phyloP scores from a whole-genome alignment of 2,888 invertebrate genomes.

The Coelinius sp. region DNA sequence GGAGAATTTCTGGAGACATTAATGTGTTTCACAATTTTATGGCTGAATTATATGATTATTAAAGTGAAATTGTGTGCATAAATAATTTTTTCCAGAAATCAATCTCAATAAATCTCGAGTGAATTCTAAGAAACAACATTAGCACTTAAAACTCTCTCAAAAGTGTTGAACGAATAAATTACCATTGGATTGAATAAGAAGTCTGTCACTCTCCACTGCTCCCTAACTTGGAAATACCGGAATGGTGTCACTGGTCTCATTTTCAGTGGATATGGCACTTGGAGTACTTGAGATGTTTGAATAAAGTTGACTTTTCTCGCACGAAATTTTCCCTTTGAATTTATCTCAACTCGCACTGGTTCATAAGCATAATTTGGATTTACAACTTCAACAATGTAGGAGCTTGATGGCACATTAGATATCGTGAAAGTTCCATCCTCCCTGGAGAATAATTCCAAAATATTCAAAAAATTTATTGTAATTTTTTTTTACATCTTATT shows the following conservation, averaged over 20 bases:
- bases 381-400: conserved; percentile 93
- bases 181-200: conserved; percentile 97
- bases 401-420: conserved; percentile 90
- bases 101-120: background rate
- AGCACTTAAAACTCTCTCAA: conserved; percentile 10
- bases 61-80: background rate
- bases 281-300: conserved; percentile 90
- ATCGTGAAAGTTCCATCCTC: conserved; percentile 93
- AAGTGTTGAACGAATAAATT: conserved; percentile 28
- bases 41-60: background rate
- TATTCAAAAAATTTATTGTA: background rate
- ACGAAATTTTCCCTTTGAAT: conserved; percentile 95
- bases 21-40: too few species aligned
- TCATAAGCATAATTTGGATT: conserved; percentile 95
- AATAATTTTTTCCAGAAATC: background rate
- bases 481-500: background rate
- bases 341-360: conserved; percentile 96
- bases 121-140: background rate
- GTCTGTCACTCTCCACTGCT: conserved; percentile 97
- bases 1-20: background rate
- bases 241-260: conserved; percentile 87
- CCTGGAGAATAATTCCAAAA: conserved; percentile 69
- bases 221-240: conserved; percentile 92
- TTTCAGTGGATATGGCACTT: conserved; percentile 93
- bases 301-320: conserved; percentile 95